phyloP scores from a whole-genome alignment of 2,888 invertebrate species.

The Dysmachus trigonus region DNA sequence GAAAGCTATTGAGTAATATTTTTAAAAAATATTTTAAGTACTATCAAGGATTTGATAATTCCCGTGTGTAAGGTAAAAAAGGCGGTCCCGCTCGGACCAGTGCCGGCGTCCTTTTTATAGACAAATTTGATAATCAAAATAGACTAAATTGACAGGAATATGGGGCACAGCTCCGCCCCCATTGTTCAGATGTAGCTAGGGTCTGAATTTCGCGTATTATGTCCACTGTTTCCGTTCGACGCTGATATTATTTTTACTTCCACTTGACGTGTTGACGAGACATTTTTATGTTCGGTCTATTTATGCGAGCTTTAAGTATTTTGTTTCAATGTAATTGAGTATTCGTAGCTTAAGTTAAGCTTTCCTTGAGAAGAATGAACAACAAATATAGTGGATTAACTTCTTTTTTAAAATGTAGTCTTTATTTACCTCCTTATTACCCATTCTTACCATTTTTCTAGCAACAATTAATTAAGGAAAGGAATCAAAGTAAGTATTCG shows the following conservation, averaged over 20 bases:
- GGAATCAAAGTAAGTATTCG: neutral
- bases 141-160: neutral
- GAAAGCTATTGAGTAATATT: slow-evolving; percentile 45
- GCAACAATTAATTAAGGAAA: neutral
- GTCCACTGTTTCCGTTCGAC: slow-evolving; percentile 7
- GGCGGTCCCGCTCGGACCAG: neutral
- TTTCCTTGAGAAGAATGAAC: slow-evolving; percentile 27
- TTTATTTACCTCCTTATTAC: neutral
- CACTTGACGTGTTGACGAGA: neutral
- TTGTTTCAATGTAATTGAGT: slow-evolving; percentile 46
- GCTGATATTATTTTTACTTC: slow-evolving; percentile 25
- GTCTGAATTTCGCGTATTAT: neutral
- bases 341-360: slow-evolving; percentile 51
- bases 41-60: slow-evolving; percentile 45
- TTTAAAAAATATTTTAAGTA: slow-evolving; percentile 49
- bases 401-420: neutral
- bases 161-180: neutral
- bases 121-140: slow-evolving; percentile 40
- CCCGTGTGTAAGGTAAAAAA: slow-evolving; percentile 13
- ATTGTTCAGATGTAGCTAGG: neutral
- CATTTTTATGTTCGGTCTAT: slow-evolving; percentile 35
- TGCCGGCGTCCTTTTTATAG: neutral
- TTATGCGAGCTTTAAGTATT: slow-evolving; percentile 42
- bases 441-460: neutral
- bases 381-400: slow-evolving; percentile 34